Evolutionary conservation across 2,888 invertebrate species (phyloP).

Genomic region (Eupithecia abbreviata): DNA sequence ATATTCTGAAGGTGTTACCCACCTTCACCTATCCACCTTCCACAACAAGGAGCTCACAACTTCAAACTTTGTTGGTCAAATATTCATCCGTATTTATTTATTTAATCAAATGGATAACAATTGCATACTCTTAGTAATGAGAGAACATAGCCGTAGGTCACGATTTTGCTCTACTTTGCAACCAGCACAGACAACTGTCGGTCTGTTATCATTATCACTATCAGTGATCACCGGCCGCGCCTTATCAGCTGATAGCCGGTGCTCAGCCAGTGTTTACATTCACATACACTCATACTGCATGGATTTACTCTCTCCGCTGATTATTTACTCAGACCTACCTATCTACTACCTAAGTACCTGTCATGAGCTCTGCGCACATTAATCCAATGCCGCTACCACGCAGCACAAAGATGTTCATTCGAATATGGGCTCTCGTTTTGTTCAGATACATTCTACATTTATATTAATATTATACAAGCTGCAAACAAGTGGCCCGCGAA

Average conservation of each 20-base stretch:
- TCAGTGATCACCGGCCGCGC: not conserved
- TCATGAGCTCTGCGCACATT: too few species aligned
- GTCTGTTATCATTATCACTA: slow-evolving; percentile 3
- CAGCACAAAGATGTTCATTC: too few species aligned
- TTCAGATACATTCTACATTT: too few species aligned
- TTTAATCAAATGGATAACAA: not conserved
- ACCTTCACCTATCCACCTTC: too few species aligned
- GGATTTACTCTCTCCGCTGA: not conserved
- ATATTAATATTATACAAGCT: too few species aligned
- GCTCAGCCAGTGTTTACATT: slow-evolving; percentile 28
- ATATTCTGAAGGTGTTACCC: too few species aligned
- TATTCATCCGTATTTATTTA: not conserved
- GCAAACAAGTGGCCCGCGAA: too few species aligned
- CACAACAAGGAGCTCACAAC: too few species aligned
- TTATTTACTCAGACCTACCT: not conserved
- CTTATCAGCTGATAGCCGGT: slow-evolving; percentile 7
- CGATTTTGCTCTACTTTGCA: not conserved
- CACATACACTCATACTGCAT: not conserved
- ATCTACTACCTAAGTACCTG: not conserved
- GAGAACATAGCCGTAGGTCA: not conserved
- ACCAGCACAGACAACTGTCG: not conserved
- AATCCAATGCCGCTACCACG: too few species aligned
- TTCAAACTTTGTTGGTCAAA: not conserved
- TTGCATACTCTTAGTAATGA: not conserved
- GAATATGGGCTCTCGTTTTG: too few species aligned